phyloP scores from a whole-genome alignment of 2,797 vertebrate genomes.

The Ispidina lecontei region DNA sequence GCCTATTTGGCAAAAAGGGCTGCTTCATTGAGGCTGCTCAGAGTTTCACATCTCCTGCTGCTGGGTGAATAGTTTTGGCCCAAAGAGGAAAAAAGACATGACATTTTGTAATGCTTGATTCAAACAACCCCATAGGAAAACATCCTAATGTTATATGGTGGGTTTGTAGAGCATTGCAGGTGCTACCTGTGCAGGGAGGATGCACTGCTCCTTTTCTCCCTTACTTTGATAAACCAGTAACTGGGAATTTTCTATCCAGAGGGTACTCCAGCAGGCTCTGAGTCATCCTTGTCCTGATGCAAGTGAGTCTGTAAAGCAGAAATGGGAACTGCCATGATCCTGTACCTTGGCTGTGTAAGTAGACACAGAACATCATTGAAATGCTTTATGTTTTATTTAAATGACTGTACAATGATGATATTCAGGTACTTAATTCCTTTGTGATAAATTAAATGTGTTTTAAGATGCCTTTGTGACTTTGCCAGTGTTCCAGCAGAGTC shows the following conservation, averaged over 20 bases:
- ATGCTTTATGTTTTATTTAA: background rate
- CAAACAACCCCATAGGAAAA: background rate
- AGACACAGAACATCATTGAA: background rate
- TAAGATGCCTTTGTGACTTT: background rate
- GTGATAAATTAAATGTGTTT: background rate
- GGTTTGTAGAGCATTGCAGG: background rate
- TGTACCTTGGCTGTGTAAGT: background rate
- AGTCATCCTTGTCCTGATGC: background rate
- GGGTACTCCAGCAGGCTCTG: background rate
- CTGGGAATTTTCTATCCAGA: rapidly evolving
- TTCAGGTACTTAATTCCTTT: background rate
- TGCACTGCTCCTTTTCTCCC: background rate
- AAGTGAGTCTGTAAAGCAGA: background rate
- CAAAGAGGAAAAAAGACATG: background rate
- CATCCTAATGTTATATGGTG: background rate
- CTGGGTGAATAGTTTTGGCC: background rate
- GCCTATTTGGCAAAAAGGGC: background rate
- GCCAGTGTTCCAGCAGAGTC: background rate
- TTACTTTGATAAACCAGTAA: background rate
- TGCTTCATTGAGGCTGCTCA: background rate
- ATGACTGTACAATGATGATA: background rate
- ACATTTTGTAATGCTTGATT: background rate
- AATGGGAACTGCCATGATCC: background rate
- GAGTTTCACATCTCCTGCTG: background rate
- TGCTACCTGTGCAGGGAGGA: background rate